Evolutionary conservation across 1,140 invertebrate genomes (phyloP).

Genomic region (Cydia splendana): DNA sequence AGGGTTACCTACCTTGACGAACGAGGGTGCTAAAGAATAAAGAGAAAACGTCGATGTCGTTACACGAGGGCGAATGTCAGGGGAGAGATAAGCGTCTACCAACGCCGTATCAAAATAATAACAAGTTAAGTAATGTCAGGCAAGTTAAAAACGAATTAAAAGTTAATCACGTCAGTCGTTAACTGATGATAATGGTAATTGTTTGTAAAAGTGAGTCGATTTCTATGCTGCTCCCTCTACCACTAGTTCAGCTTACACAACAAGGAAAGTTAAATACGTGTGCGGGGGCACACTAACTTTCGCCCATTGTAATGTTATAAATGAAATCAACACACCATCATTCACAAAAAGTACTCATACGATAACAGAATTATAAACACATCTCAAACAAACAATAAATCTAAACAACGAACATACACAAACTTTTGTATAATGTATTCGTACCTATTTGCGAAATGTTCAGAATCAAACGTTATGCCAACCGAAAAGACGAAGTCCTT

Average conservation of each 20-base stretch:
- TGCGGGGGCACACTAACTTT: constrained; percentile 73
- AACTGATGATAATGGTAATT: constrained; percentile 51
- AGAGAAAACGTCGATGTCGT: constrained; percentile 67
- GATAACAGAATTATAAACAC: background rate
- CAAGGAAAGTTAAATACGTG: constrained; percentile 78
- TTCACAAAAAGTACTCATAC: constrained; percentile 34
- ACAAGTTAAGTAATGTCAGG: constrained; percentile 9
- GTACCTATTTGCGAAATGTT: constrained; percentile 40
- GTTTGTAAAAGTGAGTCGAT: constrained; percentile 70
- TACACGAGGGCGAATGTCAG: constrained; percentile 47
- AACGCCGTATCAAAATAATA: constrained; percentile 28
- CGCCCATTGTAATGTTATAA: constrained; percentile 64
- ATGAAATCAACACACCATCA: constrained; percentile 47
- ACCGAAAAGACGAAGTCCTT: constrained; percentile 62
- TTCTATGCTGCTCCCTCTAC: constrained; percentile 75
- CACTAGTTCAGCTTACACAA: constrained; percentile 75
- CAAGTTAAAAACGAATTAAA: constrained; percentile 26
- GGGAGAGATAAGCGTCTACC: constrained; percentile 30
- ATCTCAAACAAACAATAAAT: background rate
- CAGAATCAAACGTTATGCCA: constrained; percentile 53
- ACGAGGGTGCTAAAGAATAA: constrained; percentile 67
- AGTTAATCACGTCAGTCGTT: constrained; percentile 36
- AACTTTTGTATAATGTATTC: constrained; percentile 28
- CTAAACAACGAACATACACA: constrained; percentile 16
- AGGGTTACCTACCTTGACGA: constrained; percentile 64